Conservation (phyloP, 2,113 vertebrate species). For the Eurypyga helias region DNA sequence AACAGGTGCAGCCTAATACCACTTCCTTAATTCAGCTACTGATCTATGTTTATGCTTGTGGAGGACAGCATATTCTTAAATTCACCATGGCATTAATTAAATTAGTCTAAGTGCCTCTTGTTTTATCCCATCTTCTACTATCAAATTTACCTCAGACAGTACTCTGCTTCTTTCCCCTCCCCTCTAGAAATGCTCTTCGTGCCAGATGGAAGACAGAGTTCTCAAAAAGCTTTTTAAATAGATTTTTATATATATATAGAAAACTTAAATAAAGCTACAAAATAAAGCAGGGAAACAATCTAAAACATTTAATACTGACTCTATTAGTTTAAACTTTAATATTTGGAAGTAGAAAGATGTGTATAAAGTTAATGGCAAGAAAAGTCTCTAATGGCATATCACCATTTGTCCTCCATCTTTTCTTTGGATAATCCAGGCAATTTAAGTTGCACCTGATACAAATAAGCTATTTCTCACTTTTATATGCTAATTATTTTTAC, state of each 20-base stretch:
- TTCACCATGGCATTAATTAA: conserved; percentile 66
- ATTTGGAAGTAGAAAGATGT: background rate
- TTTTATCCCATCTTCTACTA: conserved; percentile 58
- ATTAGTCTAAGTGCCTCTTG: conserved; percentile 66
- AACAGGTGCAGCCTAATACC: conserved; percentile 81
- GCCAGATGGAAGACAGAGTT: conserved; percentile 43
- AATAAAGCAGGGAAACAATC: background rate
- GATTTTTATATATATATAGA: conserved; percentile 6
- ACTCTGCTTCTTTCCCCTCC: conserved; percentile 5
- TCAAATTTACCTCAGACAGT: conserved; percentile 61
- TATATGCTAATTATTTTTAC: background rate
- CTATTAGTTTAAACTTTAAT: background rate
- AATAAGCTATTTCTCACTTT: background rate
- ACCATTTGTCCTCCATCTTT: background rate
- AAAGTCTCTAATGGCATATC: background rate
- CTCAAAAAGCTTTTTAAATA: conserved; percentile 25
- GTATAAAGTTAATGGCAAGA: background rate
- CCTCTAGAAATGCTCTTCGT: conserved; percentile 1
- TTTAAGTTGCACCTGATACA: background rate
- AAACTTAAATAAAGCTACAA: background rate
- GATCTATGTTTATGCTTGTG: conserved; percentile 62
- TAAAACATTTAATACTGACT: background rate
- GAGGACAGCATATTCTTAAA: conserved; percentile 65
- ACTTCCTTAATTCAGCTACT: conserved; percentile 62
- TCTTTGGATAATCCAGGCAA: background rate